Base-by-base conservation (phyloP, 2,797 vertebrate species). In the Melanotaenia nigrans region DNA sequence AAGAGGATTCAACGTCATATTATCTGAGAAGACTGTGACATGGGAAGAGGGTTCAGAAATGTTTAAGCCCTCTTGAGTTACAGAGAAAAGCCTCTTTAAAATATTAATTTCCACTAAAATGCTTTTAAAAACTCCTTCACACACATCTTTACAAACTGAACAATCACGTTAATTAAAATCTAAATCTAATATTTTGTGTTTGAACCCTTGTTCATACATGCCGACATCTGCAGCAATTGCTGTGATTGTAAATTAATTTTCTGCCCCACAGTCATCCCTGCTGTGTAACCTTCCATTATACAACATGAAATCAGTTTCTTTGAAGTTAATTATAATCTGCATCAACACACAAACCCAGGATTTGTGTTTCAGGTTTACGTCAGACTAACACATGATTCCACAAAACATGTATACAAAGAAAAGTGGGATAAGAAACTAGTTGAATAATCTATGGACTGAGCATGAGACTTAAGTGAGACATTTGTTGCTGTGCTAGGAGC, bases 1-100 rank as follows among this genome's bases (percentile, higher is more conserved):
- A 62, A 73, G 58, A 71, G 61, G 32, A 57, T 81, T 75, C 62
- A 82, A 72, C 84, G 75, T n/a, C 33, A 22, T 11, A n/a, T 1
- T 49, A 71, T 77, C 20, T 78, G 75, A 57, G 47, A 61, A 69
- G 61, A 1, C 62, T 70, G 60, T 13, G 55, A 68, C 77, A 69
- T 57, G 45, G 60, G 73, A 5, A 42, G 9, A 68, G 30, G 12
- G 6, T 30, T 65, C 22, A 71, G 55, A 54, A 49, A 64, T 53
- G 51, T 53, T 61, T 71, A 24, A 66, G 47, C 68, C 56, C 66
- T 57, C 49, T 24, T 7, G 24, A 54, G 42, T 49, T 67, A 54
- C 63, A 61, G n/a, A 36, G 9, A 61, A 36, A 42, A 42, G 33
- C 8, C 40, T 12, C 22, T 59, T 30, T 25, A 45, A 69, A 30